phyloP scores from a whole-genome alignment of 2,113 vertebrate genomes.

The Forbesichthys agassizii region DNA sequence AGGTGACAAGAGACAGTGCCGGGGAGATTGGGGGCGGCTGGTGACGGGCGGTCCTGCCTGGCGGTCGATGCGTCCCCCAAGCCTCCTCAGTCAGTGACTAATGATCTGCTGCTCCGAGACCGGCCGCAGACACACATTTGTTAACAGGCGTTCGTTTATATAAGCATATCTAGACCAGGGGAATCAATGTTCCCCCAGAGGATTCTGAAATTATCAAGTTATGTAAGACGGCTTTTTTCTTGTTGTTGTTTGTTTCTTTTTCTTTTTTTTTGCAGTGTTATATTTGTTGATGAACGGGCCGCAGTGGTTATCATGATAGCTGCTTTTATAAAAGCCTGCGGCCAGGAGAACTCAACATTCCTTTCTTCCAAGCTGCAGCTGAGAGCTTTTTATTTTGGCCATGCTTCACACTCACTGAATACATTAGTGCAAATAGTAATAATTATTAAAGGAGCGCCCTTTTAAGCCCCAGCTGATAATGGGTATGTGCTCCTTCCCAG shows the following conservation, averaged over 20 bases:
- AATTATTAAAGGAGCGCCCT: constrained; percentile 69
- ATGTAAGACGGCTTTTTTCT: constrained; percentile 38
- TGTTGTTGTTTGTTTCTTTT: not conserved
- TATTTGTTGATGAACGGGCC: not conserved
- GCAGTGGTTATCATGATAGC: not conserved
- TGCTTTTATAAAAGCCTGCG: constrained; percentile 14
- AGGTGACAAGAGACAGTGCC: constrained; percentile 65
- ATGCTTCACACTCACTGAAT: constrained; percentile 31
- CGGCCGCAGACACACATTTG: constrained; percentile 60
- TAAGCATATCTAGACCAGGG: constrained; percentile 46
- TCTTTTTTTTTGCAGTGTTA: not conserved
- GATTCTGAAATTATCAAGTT: constrained; percentile 44
- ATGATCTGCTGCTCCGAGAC: constrained; percentile 70
- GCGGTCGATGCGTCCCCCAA: constrained; percentile 69
- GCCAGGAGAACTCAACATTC: constrained; percentile 33
- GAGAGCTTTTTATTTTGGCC: too few relatives aligned
- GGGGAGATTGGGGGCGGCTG: constrained; percentile 74
- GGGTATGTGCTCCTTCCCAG: constrained; percentile 50
- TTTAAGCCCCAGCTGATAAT: constrained; percentile 67
- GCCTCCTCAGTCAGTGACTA: constrained; percentile 76
- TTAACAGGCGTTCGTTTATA: constrained; percentile 70
- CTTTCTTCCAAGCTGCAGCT: constrained; percentile 31
- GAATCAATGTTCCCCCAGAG: constrained; percentile 56
- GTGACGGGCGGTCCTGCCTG: constrained; percentile 61
- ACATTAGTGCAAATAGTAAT: constrained; percentile 62